These are phyloP conservation scores for Diachrysia chrysitis DNA, from an alignment of 2,888 invertebrate genomes.

Conservation along the genomic window DNA sequence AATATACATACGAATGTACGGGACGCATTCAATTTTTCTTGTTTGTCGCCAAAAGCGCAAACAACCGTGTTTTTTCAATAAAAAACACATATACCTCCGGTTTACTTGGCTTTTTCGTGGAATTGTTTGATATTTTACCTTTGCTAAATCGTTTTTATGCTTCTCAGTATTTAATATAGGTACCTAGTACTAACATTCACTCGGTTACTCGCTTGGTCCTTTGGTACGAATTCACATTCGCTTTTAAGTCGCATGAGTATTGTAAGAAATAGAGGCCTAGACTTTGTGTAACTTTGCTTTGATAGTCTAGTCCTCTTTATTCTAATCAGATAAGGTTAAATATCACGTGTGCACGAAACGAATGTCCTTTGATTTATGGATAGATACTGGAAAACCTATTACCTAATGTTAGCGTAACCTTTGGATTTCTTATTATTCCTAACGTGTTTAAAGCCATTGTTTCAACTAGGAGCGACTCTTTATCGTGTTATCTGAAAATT, in stretches of 20 bases:
- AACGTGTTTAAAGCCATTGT: background rate
- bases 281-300: background rate
- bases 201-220: conserved; percentile 25
- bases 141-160: conserved; percentile 38
- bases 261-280: background rate
- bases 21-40: conserved; percentile 67
- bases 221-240: conserved; percentile 16
- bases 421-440: background rate
- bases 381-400: background rate
- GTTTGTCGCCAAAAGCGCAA: conserved; percentile 68
- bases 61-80: conserved; percentile 66
- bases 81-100: conserved; percentile 52
- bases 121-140: conserved; percentile 47
- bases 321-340: conserved; percentile 3
- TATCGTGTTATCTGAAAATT: background rate
- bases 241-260: background rate
- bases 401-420: background rate
- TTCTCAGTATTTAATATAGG: conserved; percentile 17
- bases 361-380: conserved; percentile 1
- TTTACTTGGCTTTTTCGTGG: conserved; percentile 39
- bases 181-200: background rate
- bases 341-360: conserved; percentile 4
- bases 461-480: background rate
- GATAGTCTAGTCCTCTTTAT: conserved; percentile 1
- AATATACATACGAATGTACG: conserved; percentile 45